These are phyloP conservation scores for Brachyptera putata DNA, from an alignment of 2,888 invertebrate genomes.

Conservation along the genomic window DNA sequence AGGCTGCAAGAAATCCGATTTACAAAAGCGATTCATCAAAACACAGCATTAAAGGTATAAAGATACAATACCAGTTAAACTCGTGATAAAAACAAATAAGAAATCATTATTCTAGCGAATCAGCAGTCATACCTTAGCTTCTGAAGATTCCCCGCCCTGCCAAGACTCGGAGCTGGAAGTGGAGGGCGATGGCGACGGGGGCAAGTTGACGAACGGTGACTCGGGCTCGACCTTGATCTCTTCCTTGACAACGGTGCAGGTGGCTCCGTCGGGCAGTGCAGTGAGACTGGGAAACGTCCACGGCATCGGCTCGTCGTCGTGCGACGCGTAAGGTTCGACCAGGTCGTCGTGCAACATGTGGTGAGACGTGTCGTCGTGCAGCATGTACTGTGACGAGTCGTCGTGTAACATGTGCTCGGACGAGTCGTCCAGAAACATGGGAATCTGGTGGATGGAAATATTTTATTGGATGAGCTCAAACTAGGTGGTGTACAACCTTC, in stretches of 20 bases:
- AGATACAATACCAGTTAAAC: too few species aligned
- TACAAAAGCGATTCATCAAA: too few species aligned
- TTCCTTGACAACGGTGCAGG: conserved; percentile 34
- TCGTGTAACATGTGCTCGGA: conserved; percentile 23
- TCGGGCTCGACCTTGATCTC: conserved; percentile 36
- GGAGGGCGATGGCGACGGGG: conserved; percentile 30
- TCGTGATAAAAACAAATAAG: too few species aligned
- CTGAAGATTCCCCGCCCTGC: conserved; percentile 24
- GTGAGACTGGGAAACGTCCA: conserved; percentile 30
- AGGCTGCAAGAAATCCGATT: too few species aligned
- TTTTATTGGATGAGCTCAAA: not conserved
- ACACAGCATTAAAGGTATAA: too few species aligned
- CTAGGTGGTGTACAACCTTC: too few species aligned
- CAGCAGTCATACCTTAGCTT: conserved; percentile 23
- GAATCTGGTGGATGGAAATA: conserved; percentile 31
- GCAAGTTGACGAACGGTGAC: conserved; percentile 28
- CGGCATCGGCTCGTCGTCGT: conserved; percentile 31
- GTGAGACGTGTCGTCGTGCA: conserved; percentile 9
- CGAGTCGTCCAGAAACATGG: conserved; percentile 34
- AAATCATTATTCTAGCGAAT: not conserved
- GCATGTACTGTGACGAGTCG: conserved; percentile 15
- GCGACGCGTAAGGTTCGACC: conserved; percentile 28
- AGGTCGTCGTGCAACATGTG: conserved; percentile 28
- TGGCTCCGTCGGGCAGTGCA: conserved; percentile 25
- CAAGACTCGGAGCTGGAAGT: conserved; percentile 26